Conservation (phyloP, 1,140 invertebrate genomes). For the Cydia amplana region DNA sequence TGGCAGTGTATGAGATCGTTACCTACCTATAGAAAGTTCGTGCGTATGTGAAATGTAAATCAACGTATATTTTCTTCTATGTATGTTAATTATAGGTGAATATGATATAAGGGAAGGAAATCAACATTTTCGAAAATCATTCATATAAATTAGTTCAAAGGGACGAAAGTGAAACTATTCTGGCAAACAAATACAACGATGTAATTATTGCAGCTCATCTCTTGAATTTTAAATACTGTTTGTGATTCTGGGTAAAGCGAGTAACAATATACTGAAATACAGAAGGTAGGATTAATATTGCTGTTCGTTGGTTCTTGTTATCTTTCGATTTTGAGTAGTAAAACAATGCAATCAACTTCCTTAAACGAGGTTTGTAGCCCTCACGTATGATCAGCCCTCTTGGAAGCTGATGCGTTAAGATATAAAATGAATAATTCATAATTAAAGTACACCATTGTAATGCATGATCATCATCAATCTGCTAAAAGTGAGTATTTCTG, state of each 20-base stretch:
- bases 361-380: constrained; percentile 6
- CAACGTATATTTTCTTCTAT: too few species aligned
- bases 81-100: too few species aligned
- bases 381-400: constrained; percentile 11
- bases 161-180: background rate
- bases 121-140: background rate
- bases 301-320: background rate
- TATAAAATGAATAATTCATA: constrained; percentile 14
- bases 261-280: background rate
- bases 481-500: too few species aligned
- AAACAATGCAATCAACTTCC: constrained; percentile 10
- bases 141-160: background rate
- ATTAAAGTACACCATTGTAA: background rate
- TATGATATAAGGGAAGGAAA: too few species aligned
- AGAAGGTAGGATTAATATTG: background rate
- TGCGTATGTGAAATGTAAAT: too few species aligned
- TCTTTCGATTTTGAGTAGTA: background rate
- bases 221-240: background rate
- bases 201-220: constrained; percentile 10
- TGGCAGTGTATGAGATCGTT: too few species aligned
- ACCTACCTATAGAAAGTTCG: too few species aligned
- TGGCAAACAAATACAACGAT: constrained; percentile 3
- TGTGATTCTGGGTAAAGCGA: background rate
- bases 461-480: too few species aligned
- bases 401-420: background rate